Conservation (phyloP, 2,888 invertebrate species). For the Gisinianus flammeolus region DNA sequence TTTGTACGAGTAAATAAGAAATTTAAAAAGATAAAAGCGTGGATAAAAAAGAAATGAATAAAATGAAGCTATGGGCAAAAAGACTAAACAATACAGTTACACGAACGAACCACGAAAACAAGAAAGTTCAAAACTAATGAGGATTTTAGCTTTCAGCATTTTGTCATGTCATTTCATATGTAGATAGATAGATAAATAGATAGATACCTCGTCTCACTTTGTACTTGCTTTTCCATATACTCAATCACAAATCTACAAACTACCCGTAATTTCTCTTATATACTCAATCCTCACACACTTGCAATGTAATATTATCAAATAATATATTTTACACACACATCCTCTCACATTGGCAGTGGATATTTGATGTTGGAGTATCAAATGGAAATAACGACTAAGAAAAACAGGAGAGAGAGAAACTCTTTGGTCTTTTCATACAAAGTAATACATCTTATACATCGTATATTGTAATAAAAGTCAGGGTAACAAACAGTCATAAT, state of each 20-base stretch:
- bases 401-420: neutral
- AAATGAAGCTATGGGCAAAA: neutral
- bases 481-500: slow-evolving; percentile 23
- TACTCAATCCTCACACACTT: neutral
- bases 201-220: neutral
- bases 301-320: neutral
- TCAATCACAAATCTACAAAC: neutral
- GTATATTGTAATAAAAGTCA: slow-evolving; percentile 25
- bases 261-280: too few relatives aligned
- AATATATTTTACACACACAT: neutral
- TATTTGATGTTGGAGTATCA: neutral
- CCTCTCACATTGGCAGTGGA: too few relatives aligned
- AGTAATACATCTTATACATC: slow-evolving; percentile 1
- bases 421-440: neutral
- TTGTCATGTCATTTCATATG: neutral
- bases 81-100: too few relatives aligned
- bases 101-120: too few relatives aligned
- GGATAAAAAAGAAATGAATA: neutral
- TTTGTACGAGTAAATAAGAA: too few relatives aligned
- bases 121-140: neutral
- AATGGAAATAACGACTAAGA: neutral
- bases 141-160: neutral
- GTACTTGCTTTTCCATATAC: neutral
- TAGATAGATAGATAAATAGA: too few relatives aligned
- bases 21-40: neutral